These are phyloP conservation scores for Drosophila quadrilineata DNA, from an alignment of 1,140 invertebrate genomes.

Conservation along the genomic window DNA sequence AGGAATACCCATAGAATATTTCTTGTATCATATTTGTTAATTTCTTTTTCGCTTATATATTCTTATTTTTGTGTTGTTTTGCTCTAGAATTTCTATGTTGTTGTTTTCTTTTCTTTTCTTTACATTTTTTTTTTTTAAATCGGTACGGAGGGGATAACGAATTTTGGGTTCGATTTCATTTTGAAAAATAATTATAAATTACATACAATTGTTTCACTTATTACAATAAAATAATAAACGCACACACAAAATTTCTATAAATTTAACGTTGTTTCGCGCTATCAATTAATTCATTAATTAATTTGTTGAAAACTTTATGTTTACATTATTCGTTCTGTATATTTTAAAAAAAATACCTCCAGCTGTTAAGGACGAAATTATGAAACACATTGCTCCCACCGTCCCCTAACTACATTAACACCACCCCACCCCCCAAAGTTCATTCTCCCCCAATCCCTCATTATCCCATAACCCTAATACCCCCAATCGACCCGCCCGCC, in stretches of 20 bases:
- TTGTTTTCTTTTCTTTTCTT: background rate
- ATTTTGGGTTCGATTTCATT: constrained; percentile 16
- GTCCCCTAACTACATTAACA: background rate
- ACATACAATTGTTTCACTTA: constrained; percentile 27
- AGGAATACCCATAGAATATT: constrained; percentile 52
- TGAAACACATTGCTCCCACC: constrained; percentile 46
- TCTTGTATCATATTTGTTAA: background rate
- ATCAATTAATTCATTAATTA: too few relatives aligned
- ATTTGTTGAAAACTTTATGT: too few relatives aligned
- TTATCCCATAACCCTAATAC: background rate
- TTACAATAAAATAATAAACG: constrained; percentile 17
- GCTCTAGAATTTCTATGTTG: constrained; percentile 30
- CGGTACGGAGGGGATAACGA: constrained; percentile 23
- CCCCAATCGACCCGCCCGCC: background rate
- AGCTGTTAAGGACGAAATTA: constrained; percentile 43
- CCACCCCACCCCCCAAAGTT: background rate
- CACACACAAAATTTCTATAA: constrained; percentile 14
- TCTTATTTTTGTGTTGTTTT: constrained; percentile 36
- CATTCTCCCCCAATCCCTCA: background rate
- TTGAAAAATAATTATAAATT: constrained; percentile 11
- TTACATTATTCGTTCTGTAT: constrained; percentile 10
- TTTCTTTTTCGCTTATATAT: constrained; percentile 29
- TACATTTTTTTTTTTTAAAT: too few relatives aligned
- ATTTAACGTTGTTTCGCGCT: too few relatives aligned
- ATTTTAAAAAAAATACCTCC: constrained; percentile 38